Percentiles rank a stretch among this genome's conserved stretches.
Evolutionary conservation across 2,113 vertebrate genomes (phyloP).

Genomic region (Urocitellus parryii): DNA sequence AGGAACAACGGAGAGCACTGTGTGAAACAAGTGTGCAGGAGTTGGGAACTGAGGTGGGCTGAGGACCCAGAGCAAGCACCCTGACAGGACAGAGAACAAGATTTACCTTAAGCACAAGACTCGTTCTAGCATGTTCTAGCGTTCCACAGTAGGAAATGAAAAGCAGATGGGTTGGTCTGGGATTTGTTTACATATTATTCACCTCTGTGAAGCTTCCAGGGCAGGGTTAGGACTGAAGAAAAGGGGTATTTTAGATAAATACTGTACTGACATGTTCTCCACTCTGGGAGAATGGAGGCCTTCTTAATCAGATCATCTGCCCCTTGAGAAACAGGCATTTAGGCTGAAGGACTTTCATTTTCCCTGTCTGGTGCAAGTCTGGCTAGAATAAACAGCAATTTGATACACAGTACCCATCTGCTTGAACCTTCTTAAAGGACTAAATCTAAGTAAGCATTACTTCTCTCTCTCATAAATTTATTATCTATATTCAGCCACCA

Average conservation of each 20-base stretch:
- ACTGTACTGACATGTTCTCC: slow-evolving; percentile 5
- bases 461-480: too few species aligned
- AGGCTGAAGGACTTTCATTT: neutral
- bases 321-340: neutral
- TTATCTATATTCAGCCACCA: too few species aligned
- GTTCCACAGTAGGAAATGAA: slow-evolving; percentile 71
- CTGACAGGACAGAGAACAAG: slow-evolving; percentile 36
- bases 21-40: slow-evolving; percentile 35
- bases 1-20: slow-evolving; percentile 46
- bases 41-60: slow-evolving; percentile 46
- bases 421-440: neutral
- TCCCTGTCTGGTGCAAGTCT: neutral
- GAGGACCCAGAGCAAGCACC: slow-evolving; percentile 50
- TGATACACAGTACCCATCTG: neutral
- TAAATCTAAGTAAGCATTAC: neutral
- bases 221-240: neutral
- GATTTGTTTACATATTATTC: slow-evolving; percentile 63
- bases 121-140: slow-evolving; percentile 45
- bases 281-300: neutral
- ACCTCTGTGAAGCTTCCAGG: slow-evolving; percentile 26
- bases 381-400: neutral
- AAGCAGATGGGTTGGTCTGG: slow-evolving; percentile 76
- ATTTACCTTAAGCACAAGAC: slow-evolving; percentile 62
- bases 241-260: slow-evolving; percentile 60
- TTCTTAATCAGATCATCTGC: neutral